Conservation (phyloP, 1,140 invertebrate species). For the Ruditapes philippinarum region DNA sequence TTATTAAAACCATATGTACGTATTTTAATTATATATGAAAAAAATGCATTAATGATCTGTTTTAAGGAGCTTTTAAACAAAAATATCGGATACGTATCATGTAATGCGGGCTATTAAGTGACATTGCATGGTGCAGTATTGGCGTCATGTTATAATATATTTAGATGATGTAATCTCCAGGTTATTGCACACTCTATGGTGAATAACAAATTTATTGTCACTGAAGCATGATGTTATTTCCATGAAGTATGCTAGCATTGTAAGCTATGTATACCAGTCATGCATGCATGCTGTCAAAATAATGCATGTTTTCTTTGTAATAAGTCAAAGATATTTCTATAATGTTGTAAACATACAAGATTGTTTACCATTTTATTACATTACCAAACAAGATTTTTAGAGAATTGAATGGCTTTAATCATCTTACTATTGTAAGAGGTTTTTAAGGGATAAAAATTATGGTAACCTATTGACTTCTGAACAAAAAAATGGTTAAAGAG, state of each 20-base stretch:
- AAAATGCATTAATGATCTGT: no score
- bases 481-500: no score
- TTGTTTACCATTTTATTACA: not conserved
- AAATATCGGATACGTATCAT: not conserved
- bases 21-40: no score
- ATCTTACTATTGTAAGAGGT: no score
- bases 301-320: slow-evolving; percentile 21
- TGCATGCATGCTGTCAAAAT: slow-evolving; percentile 6
- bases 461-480: no score
- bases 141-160: no score
- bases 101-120: not conserved
- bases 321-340: not conserved
- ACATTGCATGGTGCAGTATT: not conserved
- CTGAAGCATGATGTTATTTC: not conserved
- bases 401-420: no score
- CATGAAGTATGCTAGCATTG: not conserved
- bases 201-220: not conserved
- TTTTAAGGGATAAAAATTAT: no score
- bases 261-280: not conserved
- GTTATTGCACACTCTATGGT: not conserved
- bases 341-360: not conserved
- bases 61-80: not conserved
- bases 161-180: not conserved
- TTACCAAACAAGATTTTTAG: no score
- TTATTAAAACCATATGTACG: no score